A percentile compares a stretch with the other conserved stretches of the same genome.
phyloP scores from a whole-genome alignment of 1,140 invertebrate genomes.

The Heliconius melpomene region DNA sequence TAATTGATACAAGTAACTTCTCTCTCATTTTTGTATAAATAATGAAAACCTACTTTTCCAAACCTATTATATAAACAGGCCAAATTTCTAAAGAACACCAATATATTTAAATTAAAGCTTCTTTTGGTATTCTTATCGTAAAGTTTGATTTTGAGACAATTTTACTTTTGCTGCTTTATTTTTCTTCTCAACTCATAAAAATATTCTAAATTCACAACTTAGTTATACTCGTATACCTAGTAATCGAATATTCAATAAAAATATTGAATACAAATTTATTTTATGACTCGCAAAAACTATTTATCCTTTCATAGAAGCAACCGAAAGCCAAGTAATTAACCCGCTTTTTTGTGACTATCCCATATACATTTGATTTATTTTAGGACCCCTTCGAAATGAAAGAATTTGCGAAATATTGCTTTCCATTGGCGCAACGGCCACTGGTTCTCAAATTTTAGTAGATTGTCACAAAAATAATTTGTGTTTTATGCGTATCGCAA shows the following conservation, averaged over 20 bases:
- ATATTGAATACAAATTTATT: neutral
- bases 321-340: slow-evolving; percentile 73
- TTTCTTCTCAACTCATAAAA: slow-evolving; percentile 7
- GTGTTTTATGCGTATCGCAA: neutral
- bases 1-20: slow-evolving; percentile 31
- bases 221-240: slow-evolving; percentile 60
- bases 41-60: slow-evolving; percentile 1
- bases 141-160: neutral
- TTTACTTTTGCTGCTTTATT: slow-evolving; percentile 17
- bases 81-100: slow-evolving; percentile 4
- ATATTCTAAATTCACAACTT: slow-evolving; percentile 9
- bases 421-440: slow-evolving; percentile 57
- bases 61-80: neutral
- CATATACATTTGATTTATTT: slow-evolving; percentile 80
- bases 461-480: neutral
- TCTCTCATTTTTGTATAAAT: slow-evolving; percentile 20
- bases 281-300: slow-evolving; percentile 43
- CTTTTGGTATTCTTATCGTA: slow-evolving; percentile 7
- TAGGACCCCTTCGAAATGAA: slow-evolving; percentile 71
- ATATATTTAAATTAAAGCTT: slow-evolving; percentile 20
- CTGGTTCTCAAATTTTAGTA: slow-evolving; percentile 53
- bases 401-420: slow-evolving; percentile 77
- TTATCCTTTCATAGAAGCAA: slow-evolving; percentile 70
- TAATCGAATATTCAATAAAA: slow-evolving; percentile 69
- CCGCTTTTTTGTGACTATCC: slow-evolving; percentile 72